These are phyloP conservation scores for Polypterus bichir DNA, from an alignment of 2,113 vertebrate genomes.

Conservation along the genomic window DNA sequence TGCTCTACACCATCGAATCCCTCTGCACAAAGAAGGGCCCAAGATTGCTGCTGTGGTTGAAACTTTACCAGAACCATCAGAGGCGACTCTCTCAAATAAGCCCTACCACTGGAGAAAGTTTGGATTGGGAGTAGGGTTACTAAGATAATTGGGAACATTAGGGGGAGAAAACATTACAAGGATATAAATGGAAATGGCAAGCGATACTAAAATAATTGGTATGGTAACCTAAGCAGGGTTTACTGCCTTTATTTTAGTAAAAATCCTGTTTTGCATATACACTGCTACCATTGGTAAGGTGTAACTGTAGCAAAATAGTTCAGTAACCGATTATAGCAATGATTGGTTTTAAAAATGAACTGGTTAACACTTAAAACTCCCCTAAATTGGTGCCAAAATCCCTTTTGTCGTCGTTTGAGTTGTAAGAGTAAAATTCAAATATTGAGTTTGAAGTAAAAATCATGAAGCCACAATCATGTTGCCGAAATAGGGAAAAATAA, in stretches of 20 bases:
- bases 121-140: conserved; percentile 5
- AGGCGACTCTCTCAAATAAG: not conserved
- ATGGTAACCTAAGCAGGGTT: not conserved
- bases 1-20: conserved; percentile 1
- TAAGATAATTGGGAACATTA: not conserved
- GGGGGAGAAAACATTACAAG: not conserved
- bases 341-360: no score
- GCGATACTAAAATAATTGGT: not conserved
- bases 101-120: conserved; percentile 10
- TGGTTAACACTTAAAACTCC: no score
- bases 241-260: not conserved
- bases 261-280: not conserved
- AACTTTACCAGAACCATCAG: not conserved
- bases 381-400: no score
- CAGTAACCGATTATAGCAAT: no score
- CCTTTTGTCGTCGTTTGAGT: no score
- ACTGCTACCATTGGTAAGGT: no score
- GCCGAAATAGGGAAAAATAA: no score
- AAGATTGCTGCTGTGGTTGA: conserved; percentile 4
- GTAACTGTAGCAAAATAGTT: no score
- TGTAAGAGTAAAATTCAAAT: no score
- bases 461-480: no score
- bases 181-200: not conserved
- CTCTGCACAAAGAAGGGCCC: conserved; percentile 12
- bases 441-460: no score